Evolutionary conservation across 2,113 vertebrate genomes (phyloP).

Genomic region (Fulmarus glacialis): DNA sequence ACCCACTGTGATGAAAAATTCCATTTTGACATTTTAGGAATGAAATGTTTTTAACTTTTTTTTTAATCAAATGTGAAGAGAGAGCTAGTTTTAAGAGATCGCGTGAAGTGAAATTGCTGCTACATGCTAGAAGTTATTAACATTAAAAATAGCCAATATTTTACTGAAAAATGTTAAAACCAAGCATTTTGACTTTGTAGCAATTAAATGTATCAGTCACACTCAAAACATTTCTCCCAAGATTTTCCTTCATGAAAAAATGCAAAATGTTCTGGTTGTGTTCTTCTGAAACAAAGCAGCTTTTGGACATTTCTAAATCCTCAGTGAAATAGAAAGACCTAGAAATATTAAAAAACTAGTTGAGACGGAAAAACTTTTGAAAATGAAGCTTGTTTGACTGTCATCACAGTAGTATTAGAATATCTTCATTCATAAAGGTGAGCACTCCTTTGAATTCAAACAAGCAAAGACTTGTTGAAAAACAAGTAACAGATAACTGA

Average conservation of each 20-base stretch:
- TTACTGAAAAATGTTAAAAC: background rate
- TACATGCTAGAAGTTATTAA: background rate
- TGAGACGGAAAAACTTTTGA: background rate
- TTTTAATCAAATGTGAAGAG: background rate
- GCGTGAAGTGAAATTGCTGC: background rate
- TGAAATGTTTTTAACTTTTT: background rate
- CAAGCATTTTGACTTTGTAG: background rate
- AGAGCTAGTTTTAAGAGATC: background rate
- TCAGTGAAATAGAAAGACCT: background rate
- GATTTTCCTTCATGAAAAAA: background rate
- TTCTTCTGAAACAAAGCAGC: background rate
- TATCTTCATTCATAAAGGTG: background rate
- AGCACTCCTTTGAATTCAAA: background rate
- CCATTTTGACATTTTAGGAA: background rate
- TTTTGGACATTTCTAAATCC: background rate
- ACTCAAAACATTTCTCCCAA: background rate
- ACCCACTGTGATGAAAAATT: background rate
- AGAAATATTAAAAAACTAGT: background rate
- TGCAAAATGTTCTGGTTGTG: accelerated
- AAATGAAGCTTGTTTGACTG: background rate
- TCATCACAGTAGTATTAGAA: background rate
- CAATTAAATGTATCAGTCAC: background rate
- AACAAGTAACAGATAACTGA: background rate
- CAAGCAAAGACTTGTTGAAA: background rate
- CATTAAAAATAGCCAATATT: background rate